These are phyloP conservation scores for Phalacrocorax carbo DNA, from an alignment of 2,113 vertebrate genomes.

Conservation along the genomic window DNA sequence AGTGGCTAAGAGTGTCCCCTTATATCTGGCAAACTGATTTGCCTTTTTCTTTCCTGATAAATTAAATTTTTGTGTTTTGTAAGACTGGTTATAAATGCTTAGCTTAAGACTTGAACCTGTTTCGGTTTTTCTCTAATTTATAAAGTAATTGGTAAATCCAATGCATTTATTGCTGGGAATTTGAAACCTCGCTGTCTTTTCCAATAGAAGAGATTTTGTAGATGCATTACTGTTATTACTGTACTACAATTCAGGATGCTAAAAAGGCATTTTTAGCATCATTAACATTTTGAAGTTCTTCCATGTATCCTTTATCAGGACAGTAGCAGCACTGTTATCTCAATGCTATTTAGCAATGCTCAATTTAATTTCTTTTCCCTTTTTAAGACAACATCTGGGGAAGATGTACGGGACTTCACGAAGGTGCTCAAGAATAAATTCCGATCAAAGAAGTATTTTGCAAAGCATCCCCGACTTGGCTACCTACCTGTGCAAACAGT, in stretches of 20 bases:
- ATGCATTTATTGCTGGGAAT: neutral
- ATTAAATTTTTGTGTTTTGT: neutral
- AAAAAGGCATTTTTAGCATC: neutral
- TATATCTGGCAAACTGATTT: neutral
- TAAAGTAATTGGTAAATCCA: neutral
- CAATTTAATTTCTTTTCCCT: slow-evolving; percentile 6
- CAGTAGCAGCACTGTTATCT: neutral
- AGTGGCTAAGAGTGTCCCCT: neutral
- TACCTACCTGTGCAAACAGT: slow-evolving; percentile 98
- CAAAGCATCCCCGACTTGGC: slow-evolving; percentile 94
- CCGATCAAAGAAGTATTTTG: slow-evolving; percentile 96
- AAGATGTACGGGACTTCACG: slow-evolving; percentile 97
- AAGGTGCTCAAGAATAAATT: slow-evolving; percentile 99
- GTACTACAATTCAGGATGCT: neutral
- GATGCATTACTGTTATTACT: neutral
- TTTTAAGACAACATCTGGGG: slow-evolving; percentile 92
- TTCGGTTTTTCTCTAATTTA: neutral
- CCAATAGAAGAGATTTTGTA: neutral
- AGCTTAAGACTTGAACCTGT: neutral
- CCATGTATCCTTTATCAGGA: neutral
- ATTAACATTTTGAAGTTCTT: neutral
- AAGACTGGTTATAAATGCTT: neutral
- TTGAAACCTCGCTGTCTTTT: neutral
- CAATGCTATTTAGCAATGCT: neutral
- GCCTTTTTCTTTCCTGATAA: neutral